These are phyloP conservation scores for Periplaneta americana DNA, from an alignment of 1,140 invertebrate genomes.

Conservation along the genomic window DNA sequence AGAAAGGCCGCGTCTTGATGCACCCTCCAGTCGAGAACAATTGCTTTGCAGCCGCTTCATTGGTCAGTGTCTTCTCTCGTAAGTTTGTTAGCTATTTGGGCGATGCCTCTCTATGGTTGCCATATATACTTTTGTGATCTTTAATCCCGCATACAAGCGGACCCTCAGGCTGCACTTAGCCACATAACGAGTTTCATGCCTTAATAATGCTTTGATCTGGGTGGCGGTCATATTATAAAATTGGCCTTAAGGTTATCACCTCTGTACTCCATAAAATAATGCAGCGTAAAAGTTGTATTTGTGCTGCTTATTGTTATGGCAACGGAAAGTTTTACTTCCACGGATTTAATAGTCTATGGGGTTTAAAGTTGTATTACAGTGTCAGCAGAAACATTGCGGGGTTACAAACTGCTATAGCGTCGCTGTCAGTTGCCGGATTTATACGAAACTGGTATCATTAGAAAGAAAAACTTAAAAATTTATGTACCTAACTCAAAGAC, in stretches of 20 bases:
- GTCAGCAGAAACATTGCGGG: too few relatives aligned
- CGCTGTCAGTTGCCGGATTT: too few relatives aligned
- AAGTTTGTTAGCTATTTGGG: neutral
- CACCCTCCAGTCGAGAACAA: neutral
- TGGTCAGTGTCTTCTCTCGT: neutral
- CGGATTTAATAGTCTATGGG: too few relatives aligned
- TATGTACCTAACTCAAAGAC: too few relatives aligned
- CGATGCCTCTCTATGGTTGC: neutral
- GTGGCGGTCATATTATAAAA: neutral
- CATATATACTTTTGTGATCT: neutral
- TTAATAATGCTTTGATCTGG: neutral
- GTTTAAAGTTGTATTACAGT: too few relatives aligned
- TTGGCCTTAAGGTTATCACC: neutral
- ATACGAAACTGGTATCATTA: too few relatives aligned
- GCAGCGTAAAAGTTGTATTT: neutral
- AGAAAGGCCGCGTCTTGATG: neutral
- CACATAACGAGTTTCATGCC: neutral
- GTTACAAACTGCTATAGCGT: too few relatives aligned
- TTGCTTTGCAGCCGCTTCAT: neutral
- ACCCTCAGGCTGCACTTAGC: neutral
- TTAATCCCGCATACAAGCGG: neutral
- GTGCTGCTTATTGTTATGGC: neutral
- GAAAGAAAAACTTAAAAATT: too few relatives aligned
- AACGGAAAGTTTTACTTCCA: too few relatives aligned
- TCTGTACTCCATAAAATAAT: neutral